Conservation (phyloP, 2,888 invertebrate species). For the Rotaria macrura region DNA sequence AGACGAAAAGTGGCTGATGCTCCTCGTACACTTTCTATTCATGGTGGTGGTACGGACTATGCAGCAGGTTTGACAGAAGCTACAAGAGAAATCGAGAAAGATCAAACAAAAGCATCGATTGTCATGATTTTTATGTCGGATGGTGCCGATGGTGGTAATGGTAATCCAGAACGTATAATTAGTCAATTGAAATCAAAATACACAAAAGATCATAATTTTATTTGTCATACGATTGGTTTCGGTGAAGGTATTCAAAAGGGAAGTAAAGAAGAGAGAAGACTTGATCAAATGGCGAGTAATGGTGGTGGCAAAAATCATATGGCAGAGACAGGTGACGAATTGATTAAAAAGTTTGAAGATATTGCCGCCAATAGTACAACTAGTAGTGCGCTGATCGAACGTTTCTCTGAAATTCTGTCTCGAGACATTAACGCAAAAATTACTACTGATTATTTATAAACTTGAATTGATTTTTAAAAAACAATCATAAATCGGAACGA, state of each 20-base stretch:
- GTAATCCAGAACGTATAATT: neutral
- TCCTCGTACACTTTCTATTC: neutral
- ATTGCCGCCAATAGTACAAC: neutral
- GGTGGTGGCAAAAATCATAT: neutral
- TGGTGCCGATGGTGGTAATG: neutral
- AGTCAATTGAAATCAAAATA: neutral
- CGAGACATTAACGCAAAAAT: neutral
- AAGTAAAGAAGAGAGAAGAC: neutral
- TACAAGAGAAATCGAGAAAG: neutral
- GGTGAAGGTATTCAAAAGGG: neutral
- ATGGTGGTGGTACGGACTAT: neutral
- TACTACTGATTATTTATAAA: neutral
- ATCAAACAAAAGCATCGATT: neutral
- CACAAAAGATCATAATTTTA: neutral
- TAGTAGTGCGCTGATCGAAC: neutral
- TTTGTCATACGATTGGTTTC: neutral
- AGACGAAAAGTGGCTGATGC: neutral
- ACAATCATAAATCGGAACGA: no score
- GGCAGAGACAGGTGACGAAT: neutral
- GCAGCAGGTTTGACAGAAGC: neutral
- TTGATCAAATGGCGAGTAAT: neutral
- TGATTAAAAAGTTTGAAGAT: neutral
- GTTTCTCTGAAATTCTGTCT: neutral
- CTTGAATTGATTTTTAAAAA: neutral
- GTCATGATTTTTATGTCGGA: conserved; percentile 7